phyloP scores from a whole-genome alignment of 2,797 vertebrate genomes.

The Galago senegalensis region DNA sequence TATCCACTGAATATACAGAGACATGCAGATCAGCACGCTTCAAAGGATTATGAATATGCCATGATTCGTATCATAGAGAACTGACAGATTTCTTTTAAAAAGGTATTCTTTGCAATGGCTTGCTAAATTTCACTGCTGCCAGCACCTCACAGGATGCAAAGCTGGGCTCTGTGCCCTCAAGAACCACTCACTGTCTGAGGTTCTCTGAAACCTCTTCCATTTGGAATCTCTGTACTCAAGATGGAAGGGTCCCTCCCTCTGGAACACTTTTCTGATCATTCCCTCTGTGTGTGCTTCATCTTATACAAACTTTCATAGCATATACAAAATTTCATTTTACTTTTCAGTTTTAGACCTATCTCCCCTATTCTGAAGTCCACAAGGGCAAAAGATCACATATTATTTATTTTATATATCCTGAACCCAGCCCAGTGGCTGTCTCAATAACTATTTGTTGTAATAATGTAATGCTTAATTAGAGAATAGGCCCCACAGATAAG shows the following conservation, averaged over 20 bases:
- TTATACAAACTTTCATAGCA: not conserved
- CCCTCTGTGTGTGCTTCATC: not conserved
- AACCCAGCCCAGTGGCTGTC: not conserved
- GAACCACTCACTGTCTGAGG: not conserved
- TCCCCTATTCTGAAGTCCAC: not conserved
- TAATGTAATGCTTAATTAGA: not conserved
- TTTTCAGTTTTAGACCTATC: not conserved
- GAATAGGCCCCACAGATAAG: not conserved
- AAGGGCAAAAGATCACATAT: not conserved
- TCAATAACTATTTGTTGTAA: not conserved
- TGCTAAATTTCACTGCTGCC: not conserved
- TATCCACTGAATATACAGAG: constrained; percentile 41
- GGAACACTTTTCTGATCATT: not conserved
- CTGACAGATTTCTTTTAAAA: not conserved
- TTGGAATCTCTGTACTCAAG: not conserved
- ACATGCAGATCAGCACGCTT: not conserved
- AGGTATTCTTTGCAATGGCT: not conserved
- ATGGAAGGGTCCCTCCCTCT: not conserved
- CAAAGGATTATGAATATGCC: constrained; percentile 47
- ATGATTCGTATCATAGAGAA: not conserved
- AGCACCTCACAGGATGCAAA: not conserved
- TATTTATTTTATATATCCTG: not conserved
- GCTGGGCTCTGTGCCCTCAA: not conserved
- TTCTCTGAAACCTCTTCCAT: not conserved
- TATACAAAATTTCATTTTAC: not conserved